Evolutionary conservation across 2,888 invertebrate genomes (phyloP), one percentile per base, ranked within the genome.

Genomic region (Meteorus colon): DNA sequence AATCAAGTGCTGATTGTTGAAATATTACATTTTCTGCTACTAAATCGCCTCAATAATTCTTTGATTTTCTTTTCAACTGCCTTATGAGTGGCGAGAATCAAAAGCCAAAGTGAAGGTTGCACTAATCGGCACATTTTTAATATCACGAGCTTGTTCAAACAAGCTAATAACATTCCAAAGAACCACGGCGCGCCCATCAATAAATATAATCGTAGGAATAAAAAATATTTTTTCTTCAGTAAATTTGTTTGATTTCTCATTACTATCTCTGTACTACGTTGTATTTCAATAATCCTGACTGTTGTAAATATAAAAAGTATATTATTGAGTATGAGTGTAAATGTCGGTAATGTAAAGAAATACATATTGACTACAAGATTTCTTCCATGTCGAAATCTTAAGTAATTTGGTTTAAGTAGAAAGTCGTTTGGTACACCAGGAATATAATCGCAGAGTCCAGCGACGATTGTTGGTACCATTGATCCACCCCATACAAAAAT

Each of bases 151-250:
- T 83, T 77, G 69, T 85, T 85, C 34, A 85, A 19, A 24, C 83
- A 85, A 0, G 84, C 84, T 29, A 82, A 67, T 4, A 83, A 66
- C 59, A 80, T 80, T 6, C 84, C 85, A 41, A 83, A 84, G 60
- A 86, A 85, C 86, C 86, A 86, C 0, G 86, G 86, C 1, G 86
- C 83, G 0, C 86, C 86, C 86, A 86, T 86, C 60, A 86, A 72
- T 3, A 86, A 73, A 65, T 86, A 86, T 14, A 86, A 77, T 60
- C 82, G 81, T 31, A 86, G 48, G 65, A 86, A 85, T 0, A 86
- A 69, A 69, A 84, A 79, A 73, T 86, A 87, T 19, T 83, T 86
- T 59, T 84, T 84, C 63, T 73, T 78, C 48, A 85, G 27, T 2
- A 78, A 62, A 59, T 80, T 83, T 0, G 77, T 77, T 12, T 83